phyloP scores from a whole-genome alignment of 92 coral and sea anemone species.

The Epizoanthus fatuus region DNA sequence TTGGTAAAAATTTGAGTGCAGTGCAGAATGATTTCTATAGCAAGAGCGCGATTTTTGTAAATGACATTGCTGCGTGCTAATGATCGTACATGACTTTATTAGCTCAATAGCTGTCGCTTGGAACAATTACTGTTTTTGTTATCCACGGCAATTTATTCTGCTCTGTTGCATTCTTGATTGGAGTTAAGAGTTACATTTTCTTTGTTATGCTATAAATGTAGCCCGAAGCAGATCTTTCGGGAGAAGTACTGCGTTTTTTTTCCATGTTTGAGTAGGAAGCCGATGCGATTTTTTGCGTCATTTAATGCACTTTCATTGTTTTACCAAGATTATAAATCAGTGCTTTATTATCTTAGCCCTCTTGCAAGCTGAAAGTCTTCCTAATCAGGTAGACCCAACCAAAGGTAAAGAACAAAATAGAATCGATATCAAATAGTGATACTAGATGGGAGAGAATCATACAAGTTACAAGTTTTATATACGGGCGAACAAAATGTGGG shows the following conservation, averaged over 20 bases:
- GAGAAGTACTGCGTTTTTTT: not conserved
- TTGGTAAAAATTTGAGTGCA: not conserved
- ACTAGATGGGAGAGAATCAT: not conserved
- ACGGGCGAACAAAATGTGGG: no score
- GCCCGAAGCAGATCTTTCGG: not conserved
- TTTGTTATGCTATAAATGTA: slow-evolving; percentile 1
- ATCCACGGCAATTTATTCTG: slow-evolving; percentile 3
- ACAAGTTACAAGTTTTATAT: not conserved
- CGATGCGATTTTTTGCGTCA: not conserved
- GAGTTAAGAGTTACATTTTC: slow-evolving; percentile 3
- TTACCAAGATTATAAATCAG: not conserved
- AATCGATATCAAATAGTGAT: not conserved
- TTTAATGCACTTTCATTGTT: not conserved
- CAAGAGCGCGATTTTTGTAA: not conserved
- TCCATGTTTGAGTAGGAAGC: not conserved
- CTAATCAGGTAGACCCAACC: not conserved
- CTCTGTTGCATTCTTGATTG: not conserved
- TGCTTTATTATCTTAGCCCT: not conserved
- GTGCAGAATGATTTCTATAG: not conserved
- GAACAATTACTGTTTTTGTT: slow-evolving; percentile 40
- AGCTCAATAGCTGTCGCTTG: slow-evolving; percentile 15
- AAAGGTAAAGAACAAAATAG: not conserved
- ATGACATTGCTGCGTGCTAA: slow-evolving; percentile 33
- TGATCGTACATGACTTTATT: slow-evolving; percentile 32
- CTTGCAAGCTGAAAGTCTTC: not conserved